These are phyloP conservation scores for Netelia virgata DNA, from an alignment of 2,888 invertebrate species.

Conservation along the genomic window DNA sequence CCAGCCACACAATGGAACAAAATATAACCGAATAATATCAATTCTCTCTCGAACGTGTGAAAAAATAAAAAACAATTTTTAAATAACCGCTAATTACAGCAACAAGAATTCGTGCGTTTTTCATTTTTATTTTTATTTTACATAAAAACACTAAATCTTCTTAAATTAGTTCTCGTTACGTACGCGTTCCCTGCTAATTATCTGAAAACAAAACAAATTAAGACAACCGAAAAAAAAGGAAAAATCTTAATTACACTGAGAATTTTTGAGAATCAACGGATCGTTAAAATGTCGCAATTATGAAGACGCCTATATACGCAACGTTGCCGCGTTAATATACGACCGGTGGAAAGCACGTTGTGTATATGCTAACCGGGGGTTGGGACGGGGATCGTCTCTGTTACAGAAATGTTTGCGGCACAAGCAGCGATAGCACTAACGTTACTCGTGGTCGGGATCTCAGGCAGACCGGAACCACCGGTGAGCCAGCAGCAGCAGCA, in stretches of 20 bases:
- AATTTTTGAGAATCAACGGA: slow-evolving; percentile 27
- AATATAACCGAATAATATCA: too few relatives aligned
- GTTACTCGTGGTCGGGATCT: slow-evolving; percentile 72
- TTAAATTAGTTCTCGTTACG: neutral
- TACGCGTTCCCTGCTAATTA: neutral
- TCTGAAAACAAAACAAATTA: neutral
- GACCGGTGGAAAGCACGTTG: neutral
- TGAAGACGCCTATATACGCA: neutral
- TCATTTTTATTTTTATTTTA: neutral
- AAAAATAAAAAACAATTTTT: too few relatives aligned
- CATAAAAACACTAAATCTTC: neutral
- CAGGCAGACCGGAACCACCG: slow-evolving; percentile 79
- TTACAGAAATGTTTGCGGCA: slow-evolving; percentile 70
- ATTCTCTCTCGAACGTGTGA: too few relatives aligned
- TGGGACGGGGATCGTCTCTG: slow-evolving; percentile 21
- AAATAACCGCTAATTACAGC: slow-evolving; percentile 10
- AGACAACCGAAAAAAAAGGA: too few relatives aligned
- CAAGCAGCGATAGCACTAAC: slow-evolving; percentile 71
- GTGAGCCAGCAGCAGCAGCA: slow-evolving; percentile 75
- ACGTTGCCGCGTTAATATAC: neutral
- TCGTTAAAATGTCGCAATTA: slow-evolving; percentile 52
- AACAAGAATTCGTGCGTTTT: neutral
- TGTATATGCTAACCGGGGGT: neutral
- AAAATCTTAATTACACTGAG: slow-evolving; percentile 22
- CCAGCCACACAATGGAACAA: too few relatives aligned